Conservation (phyloP, 2,113 vertebrate genomes). For the Guaruba guarouba region DNA sequence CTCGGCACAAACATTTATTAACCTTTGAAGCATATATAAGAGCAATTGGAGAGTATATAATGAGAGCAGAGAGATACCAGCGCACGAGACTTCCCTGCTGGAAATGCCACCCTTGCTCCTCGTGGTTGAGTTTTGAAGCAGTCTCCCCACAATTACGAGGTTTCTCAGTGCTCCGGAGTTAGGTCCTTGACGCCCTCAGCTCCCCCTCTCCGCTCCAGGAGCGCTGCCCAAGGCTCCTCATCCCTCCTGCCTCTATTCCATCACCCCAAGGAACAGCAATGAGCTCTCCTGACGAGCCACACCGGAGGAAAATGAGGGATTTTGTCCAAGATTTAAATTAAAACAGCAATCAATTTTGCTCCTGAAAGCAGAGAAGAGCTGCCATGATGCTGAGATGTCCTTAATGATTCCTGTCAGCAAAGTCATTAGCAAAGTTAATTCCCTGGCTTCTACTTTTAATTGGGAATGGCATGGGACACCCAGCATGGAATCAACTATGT, state of each 20-base stretch:
- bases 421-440: constrained; percentile 24
- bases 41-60: constrained; percentile 14
- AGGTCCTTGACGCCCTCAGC: neutral
- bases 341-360: constrained; percentile 9
- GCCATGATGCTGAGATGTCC: neutral
- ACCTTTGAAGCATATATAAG: constrained; percentile 52
- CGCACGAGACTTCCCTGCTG: neutral
- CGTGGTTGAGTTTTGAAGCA: neutral
- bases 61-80: neutral
- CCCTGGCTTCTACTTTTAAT: neutral
- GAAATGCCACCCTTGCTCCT: neutral
- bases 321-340: constrained; percentile 26
- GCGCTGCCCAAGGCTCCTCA: neutral
- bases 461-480: neutral
- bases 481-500: neutral
- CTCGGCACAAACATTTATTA: constrained; percentile 61
- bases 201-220: neutral
- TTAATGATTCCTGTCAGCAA: constrained; percentile 12
- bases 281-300: neutral
- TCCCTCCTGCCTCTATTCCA: neutral
- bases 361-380: neutral
- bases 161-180: neutral
- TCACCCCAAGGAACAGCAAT: neutral
- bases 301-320: neutral
- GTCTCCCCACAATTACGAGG: neutral